Evolutionary conservation across 2,797 vertebrate genomes (phyloP), one percentile per base, ranked within the genome.

Genomic region (Jordanella pulchra): DNA sequence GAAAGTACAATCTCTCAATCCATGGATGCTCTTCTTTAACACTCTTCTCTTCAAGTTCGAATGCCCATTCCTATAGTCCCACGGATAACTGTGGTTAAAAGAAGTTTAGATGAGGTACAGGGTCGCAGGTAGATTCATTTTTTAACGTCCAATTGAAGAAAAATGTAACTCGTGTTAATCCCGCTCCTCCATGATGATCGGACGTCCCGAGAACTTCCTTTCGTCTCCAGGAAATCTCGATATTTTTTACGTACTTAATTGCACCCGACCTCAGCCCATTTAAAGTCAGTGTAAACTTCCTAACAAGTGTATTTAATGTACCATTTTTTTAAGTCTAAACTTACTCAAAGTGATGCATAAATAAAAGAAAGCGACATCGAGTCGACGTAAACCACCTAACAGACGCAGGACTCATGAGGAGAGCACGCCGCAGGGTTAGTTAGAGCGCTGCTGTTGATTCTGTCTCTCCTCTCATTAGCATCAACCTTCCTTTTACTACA

Each of bases 231-330:
- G 60, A 54, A 77, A 74, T 69, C 74, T 76, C 79, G 73, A 3
- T 75, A 81, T 17, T n/a, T 69, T 10, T n/a, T 6, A 0, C n/a
- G 0, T 69, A 68, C 51, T 50, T 55, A 48, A 55, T 63, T 0
- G 30, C 67, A 50, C 80, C 65, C 73, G 13, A 79, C 51, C 72
- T 65, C 69, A 72, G 65, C 67, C 63, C 84, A 73, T 86, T 86
- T 84, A 65, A 89, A 85, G 77, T 87, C 87, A 77, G 76, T 85
- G 87, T 88, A 81, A 93, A 91, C 76, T 93, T 89, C 71, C 73
- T 80, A 45, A 51, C 69, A 51, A 42, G 74, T 32, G 14, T 27
- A 21, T 79, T 67, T 61, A 53, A 64, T 18, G 3, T 47, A 61
- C 58, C 60, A 55, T 7, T 77, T 45, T 35, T 74, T 75, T 78